Evolutionary conservation across 2,113 vertebrate species (phyloP).

Genomic region (Chaetops frenatus): DNA sequence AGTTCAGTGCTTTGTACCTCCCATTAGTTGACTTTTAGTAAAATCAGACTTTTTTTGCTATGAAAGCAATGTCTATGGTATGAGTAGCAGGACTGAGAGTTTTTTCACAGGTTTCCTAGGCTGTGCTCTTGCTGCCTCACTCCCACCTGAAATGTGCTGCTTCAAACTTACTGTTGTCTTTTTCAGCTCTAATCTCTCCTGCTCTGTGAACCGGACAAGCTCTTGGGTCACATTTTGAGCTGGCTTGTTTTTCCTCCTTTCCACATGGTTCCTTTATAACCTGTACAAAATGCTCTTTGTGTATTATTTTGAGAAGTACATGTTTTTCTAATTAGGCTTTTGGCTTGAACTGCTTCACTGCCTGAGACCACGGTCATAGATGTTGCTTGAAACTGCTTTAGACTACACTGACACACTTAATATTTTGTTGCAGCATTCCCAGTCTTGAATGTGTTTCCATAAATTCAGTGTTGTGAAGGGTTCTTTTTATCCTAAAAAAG

Average conservation of each 20-base stretch:
- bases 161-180: neutral
- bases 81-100: neutral
- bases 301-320: neutral
- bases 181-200: neutral
- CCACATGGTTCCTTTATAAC: neutral
- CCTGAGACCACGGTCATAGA: neutral
- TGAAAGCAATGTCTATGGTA: neutral
- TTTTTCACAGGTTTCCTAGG: neutral
- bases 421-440: neutral
- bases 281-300: neutral
- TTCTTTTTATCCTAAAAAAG: neutral
- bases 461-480: neutral
- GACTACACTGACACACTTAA: accelerated
- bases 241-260: neutral
- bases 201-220: neutral
- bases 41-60: neutral
- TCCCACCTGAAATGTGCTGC: neutral
- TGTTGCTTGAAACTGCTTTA: neutral
- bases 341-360: neutral
- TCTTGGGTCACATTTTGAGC: neutral
- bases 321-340: conserved; percentile 18
- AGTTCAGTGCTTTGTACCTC: neutral
- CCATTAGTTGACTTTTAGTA: neutral
- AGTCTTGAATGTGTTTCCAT: neutral
- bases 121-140: neutral